These are phyloP conservation scores for Psammodynastes pulverulentus DNA, from an alignment of 2,113 vertebrate genomes.

Conservation along the genomic window DNA sequence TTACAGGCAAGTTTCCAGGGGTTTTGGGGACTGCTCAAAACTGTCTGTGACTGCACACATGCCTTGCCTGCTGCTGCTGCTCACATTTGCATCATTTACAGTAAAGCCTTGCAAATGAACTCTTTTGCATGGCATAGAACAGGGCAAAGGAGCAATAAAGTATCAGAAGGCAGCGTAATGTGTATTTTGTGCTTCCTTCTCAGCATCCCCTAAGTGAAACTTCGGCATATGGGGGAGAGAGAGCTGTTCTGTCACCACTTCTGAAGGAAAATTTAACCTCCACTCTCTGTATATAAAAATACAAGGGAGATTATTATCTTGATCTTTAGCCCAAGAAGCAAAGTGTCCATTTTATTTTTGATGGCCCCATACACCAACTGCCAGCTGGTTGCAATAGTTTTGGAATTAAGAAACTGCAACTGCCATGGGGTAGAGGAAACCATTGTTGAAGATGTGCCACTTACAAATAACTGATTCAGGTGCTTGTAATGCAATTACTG, in stretches of 20 bases:
- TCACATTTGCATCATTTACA: neutral
- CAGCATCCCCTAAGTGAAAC: neutral
- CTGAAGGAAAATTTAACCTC: neutral
- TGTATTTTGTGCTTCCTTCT: neutral
- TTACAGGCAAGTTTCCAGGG: neutral
- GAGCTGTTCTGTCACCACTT: neutral
- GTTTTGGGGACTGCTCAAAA: neutral
- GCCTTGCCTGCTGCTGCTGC: neutral
- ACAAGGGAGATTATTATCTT: neutral
- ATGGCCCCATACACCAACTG: neutral
- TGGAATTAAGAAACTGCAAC: neutral
- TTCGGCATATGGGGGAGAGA: neutral
- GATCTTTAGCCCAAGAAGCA: neutral
- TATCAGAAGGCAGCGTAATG: neutral
- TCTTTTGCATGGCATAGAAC: neutral
- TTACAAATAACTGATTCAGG: neutral
- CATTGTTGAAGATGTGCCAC: neutral
- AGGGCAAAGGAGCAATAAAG: neutral
- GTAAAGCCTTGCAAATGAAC: neutral
- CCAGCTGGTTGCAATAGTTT: too few species aligned
- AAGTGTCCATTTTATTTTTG: neutral
- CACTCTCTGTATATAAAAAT: neutral
- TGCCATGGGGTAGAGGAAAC: neutral
- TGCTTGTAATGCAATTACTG: neutral
- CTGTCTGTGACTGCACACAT: neutral